phyloP scores from a whole-genome alignment of 1,140 invertebrate species.

The Drosophila parabipectinata region DNA sequence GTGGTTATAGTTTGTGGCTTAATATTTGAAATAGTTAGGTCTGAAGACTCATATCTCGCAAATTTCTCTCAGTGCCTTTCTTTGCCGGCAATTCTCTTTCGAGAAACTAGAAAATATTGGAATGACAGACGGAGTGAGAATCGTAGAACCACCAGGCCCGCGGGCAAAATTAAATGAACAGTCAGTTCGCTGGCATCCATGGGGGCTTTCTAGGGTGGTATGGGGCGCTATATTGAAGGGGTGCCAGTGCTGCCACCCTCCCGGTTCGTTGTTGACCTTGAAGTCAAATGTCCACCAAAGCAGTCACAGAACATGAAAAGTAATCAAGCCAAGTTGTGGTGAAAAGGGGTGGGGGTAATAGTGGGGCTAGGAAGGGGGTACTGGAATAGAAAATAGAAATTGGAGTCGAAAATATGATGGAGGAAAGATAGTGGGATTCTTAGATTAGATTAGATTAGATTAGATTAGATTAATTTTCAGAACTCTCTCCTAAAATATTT shows the following conservation, averaged over 20 bases:
- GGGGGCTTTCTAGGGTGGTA: no score
- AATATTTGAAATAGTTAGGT: no score
- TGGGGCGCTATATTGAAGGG: not conserved
- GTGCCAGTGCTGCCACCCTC: no score
- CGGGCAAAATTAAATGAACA: constrained; percentile 45
- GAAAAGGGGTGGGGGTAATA: not conserved
- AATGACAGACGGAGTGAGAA: constrained; percentile 17
- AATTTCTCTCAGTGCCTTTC: constrained; percentile 1
- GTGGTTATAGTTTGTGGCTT: no score
- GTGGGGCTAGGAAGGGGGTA: not conserved
- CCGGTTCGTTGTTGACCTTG: constrained; percentile 33
- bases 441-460: not conserved
- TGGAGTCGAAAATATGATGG: constrained; percentile 12
- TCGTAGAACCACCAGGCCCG: constrained; percentile 25
- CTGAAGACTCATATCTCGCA: no score
- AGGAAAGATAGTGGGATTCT: not conserved
- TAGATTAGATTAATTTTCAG: no score
- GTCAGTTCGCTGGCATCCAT: constrained; percentile 1
- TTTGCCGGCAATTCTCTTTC: constrained; percentile 13
- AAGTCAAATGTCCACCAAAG: constrained; percentile 49
- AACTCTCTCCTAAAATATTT: no score
- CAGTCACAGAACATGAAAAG: constrained; percentile 44
- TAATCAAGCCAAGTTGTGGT: constrained; percentile 33
- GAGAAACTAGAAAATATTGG: constrained; percentile 38
- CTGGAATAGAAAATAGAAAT: constrained; percentile 17